Base-by-base conservation (phyloP, 2,113 vertebrate genomes). In the Hippopotamus amphibius region DNA sequence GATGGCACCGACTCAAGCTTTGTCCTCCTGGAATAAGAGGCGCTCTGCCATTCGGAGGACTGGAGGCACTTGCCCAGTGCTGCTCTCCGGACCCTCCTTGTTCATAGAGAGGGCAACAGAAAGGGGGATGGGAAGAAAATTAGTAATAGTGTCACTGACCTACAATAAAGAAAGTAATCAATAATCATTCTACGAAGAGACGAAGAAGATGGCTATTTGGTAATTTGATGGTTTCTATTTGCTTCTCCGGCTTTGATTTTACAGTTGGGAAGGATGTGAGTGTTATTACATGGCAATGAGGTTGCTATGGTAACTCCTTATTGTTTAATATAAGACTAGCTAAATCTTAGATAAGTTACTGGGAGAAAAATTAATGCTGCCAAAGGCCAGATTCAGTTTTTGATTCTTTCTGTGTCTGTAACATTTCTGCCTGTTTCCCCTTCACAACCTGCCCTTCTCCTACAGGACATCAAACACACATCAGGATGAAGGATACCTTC, bases 271-370 rank as follows among this genome's bases (percentile, higher is more conserved):
- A 98, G 90, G 94, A 96, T 97, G 88, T 93, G 80, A 97, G 95
- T 71, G 53, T 46, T 11, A 96, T 97, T 97, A 90, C 95, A 98
- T 97, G 98, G 46, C 33, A 48, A 93, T 89, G 57, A 79, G 16
- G 89, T 98, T 98, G 97, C 97, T 66, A 19, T 96, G 94, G 97
- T 95, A 98, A 98, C 98, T 91, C 93, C 90, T 97, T 98, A 97
- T 98, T 98, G 98, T 97, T 98, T 98, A 98, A 98, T 97, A 8
- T 81, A 93, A 98, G 96, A 98, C 93, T n/a, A 97, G 96, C 98
- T 98, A 96, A 41, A 95, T 96, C 98, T 98, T 96, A 98, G 97
- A 97, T 97, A 98, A 98, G 96, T 97, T 94, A 97, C 0, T 6
- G 96, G 37, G 88, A 96, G 80, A 97, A 43, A 95, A 98, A 98